A percentile compares a stretch with the other conserved stretches of the same genome.
Conservation (phyloP, 2,113 vertebrate genomes). For the Paradoxurus hermaphroditus region DNA sequence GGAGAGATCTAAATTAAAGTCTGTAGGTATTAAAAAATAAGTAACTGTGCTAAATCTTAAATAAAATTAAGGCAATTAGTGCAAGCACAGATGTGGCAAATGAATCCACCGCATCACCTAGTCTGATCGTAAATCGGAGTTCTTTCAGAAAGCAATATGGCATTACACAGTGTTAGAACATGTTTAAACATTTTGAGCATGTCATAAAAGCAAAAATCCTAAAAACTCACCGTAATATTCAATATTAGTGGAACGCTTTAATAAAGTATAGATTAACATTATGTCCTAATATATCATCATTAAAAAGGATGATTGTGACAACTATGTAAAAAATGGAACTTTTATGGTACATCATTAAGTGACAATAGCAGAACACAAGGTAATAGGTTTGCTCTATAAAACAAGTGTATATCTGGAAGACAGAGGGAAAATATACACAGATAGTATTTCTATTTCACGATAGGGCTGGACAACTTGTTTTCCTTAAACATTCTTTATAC, state of each 20-base stretch:
- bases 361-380: not conserved
- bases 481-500: not conserved
- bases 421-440: slow-evolving; percentile 21
- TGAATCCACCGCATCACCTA: not conserved
- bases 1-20: not conserved
- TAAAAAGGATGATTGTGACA: not conserved
- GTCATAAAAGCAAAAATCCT: not conserved
- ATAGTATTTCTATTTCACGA: not conserved
- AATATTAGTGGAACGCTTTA: not conserved
- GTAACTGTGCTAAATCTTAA: not conserved
- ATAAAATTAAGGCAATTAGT: not conserved
- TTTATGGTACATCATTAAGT: slow-evolving; percentile 23
- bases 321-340: not conserved
- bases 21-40: not conserved
- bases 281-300: not conserved
- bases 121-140: not conserved
- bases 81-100: not conserved
- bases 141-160: not conserved
- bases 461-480: not conserved
- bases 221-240: not conserved
- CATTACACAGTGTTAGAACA: not conserved
- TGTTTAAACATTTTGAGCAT: not conserved
- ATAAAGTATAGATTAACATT: slow-evolving; percentile 8
- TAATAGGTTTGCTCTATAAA: not conserved
- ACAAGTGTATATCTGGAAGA: not conserved